Percentiles rank a stretch among this genome's conserved stretches.
Evolutionary conservation across 1,140 invertebrate genomes (phyloP).

Genomic region (Telenomus remus): DNA sequence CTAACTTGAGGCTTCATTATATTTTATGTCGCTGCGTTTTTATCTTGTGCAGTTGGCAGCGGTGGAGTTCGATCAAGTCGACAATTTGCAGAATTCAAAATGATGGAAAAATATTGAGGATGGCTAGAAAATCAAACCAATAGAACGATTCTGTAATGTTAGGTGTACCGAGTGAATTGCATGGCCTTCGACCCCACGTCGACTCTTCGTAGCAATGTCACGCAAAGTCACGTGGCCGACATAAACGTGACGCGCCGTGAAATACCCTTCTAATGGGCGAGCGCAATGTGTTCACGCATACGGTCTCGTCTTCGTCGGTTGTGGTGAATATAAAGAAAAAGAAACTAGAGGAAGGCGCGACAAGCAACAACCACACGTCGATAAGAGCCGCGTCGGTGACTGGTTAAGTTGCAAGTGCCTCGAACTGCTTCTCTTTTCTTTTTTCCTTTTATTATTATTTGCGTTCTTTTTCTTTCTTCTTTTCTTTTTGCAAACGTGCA

Average conservation of each 20-base stretch:
- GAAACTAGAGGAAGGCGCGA: constrained; percentile 37
- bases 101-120: constrained; percentile 11
- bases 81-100: constrained; percentile 3
- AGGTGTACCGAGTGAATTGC: constrained; percentile 64
- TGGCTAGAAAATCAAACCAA: constrained; percentile 19
- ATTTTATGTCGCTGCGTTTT: too few species aligned
- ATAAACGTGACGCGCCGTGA: constrained; percentile 74
- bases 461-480: too few species aligned
- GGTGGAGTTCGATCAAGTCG: neutral
- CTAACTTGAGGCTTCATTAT: too few species aligned
- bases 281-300: constrained; percentile 68
- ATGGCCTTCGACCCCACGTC: constrained; percentile 64
- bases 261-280: constrained; percentile 72
- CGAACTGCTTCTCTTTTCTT: constrained; percentile 12
- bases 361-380: constrained; percentile 44
- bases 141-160: constrained; percentile 54
- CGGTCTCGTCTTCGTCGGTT: constrained; percentile 55
- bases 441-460: too few species aligned
- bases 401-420: constrained; percentile 46
- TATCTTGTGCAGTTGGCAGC: too few species aligned
- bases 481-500: constrained; percentile 24
- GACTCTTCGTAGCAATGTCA: constrained; percentile 67
- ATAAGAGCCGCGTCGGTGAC: constrained; percentile 49
- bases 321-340: constrained; percentile 35
- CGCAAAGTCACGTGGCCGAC: constrained; percentile 71